Base-by-base conservation (phyloP, 2,797 vertebrate genomes). In the Tinamus major region DNA sequence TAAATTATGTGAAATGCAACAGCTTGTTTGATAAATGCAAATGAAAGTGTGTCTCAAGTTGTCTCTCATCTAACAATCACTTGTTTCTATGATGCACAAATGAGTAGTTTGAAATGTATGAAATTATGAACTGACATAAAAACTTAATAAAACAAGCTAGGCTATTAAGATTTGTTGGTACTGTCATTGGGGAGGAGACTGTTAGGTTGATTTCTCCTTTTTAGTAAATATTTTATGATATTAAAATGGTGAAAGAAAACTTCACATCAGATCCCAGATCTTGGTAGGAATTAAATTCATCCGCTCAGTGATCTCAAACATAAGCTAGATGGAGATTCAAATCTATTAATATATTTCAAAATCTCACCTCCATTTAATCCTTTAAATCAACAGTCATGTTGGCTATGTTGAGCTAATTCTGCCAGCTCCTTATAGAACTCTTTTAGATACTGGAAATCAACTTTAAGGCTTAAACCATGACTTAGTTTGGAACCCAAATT, bases 21-120 rank as follows among this genome's bases (percentile, higher is more conserved):
- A 89, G 55, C 89, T 95, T 87, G 56, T 87, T 95, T 82, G 85
- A 51, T 85, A 91, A 95, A 89, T 94, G 93, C 87, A 94, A 89
- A 94, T 92, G 68, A 85, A 95, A 95, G 92, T 61, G 61, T 39
- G 79, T 92, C 93, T 93, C 93, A 94, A 94, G 79, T 95, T 94
- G 89, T 95, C 56, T 95, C 87, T 95, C 78, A 87, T 92, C 89
- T 79, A 80, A 76, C 35, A 90, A 89, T 89, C 78, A 39, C 76
- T 95, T 94, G 85, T 85, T 95, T 95, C 81, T 89, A 85, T 80
- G 79, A 90, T 83, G 58, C 48, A 80, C 87, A 90, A 85, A 93
- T 92, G 69, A 93, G 72, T 80, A 82, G 71, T 61, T 96, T 72
- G 64, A 79, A 80, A 44, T 85, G 77, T 48, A 79, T 17, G 85